Conservation (phyloP, 2,888 invertebrate species). For the Pomacea canaliculata region DNA sequence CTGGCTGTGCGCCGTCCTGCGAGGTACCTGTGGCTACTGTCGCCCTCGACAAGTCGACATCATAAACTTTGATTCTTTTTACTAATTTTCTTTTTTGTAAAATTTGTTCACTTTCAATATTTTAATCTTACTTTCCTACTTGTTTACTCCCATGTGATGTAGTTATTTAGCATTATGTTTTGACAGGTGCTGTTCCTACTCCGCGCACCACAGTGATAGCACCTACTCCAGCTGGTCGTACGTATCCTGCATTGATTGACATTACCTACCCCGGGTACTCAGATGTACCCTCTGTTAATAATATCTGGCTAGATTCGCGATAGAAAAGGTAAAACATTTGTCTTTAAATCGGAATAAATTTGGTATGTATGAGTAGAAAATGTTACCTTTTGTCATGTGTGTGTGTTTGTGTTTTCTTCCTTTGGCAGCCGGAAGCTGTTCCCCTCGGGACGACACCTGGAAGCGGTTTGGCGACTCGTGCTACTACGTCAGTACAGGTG, state of each 20-base stretch:
- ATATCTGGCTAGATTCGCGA: too few species aligned
- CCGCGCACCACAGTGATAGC: conserved; percentile 18
- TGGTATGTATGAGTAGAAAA: too few species aligned
- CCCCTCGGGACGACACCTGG: conserved; percentile 25
- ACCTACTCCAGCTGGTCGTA: conserved; percentile 19
- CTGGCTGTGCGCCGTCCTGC: conserved; percentile 50
- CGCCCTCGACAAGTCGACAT: too few species aligned
- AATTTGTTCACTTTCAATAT: background rate
- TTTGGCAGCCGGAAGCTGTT: conserved; percentile 21
- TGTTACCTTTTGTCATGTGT: too few species aligned
- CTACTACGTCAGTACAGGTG: conserved; percentile 23
- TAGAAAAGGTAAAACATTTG: too few species aligned
- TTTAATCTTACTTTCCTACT: background rate
- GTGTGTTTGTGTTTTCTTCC: too few species aligned
- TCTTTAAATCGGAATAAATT: too few species aligned
- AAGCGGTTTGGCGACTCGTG: conserved; percentile 25
- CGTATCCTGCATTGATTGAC: background rate
- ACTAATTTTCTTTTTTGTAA: too few species aligned
- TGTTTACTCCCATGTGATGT: too few species aligned
- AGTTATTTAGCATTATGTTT: background rate
- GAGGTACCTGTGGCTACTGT: conserved; percentile 38
- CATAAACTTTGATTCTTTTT: too few species aligned
- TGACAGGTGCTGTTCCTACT: conserved; percentile 14
- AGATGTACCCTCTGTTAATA: too few species aligned
- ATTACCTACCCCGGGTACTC: too few species aligned